Conservation (phyloP, 2,888 invertebrate species). For the Heliconius cydno region DNA sequence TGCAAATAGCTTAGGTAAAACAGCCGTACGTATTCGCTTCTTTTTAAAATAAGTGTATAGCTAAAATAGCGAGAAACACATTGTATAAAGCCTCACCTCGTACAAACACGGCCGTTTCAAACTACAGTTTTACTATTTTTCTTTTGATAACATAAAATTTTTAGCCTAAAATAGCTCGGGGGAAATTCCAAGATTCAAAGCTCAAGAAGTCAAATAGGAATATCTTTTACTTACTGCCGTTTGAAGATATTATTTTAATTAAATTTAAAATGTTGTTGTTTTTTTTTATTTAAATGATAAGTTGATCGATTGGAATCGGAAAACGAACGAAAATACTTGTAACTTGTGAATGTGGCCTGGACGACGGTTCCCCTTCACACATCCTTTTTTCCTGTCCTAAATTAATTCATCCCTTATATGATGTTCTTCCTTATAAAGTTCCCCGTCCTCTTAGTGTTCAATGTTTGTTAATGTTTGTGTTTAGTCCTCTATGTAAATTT, state of each 20-base stretch:
- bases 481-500: too few relatives aligned
- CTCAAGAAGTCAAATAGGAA: slow-evolving; percentile 25
- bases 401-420: too few relatives aligned
- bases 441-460: too few relatives aligned
- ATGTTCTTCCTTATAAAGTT: too few relatives aligned
- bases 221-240: slow-evolving; percentile 13
- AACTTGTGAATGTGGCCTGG: too few relatives aligned
- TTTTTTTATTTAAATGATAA: too few relatives aligned
- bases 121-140: slow-evolving; percentile 28
- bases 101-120: slow-evolving; percentile 9
- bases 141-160: slow-evolving; percentile 32
- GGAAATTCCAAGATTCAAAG: slow-evolving; percentile 28
- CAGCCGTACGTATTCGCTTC: slow-evolving; percentile 17
- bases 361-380: too few relatives aligned
- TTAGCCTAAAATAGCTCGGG: slow-evolving; percentile 30
- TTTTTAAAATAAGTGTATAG: slow-evolving; percentile 30
- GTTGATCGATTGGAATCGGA: too few relatives aligned
- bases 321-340: too few relatives aligned
- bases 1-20: slow-evolving; percentile 16
- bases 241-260: background rate
- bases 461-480: too few relatives aligned
- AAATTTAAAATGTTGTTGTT: background rate
- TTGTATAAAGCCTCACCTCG: slow-evolving; percentile 24
- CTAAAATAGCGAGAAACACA: slow-evolving; percentile 30
- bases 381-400: too few relatives aligned